Conservation (phyloP, 1,140 invertebrate species). For the Holotrichia oblita region DNA sequence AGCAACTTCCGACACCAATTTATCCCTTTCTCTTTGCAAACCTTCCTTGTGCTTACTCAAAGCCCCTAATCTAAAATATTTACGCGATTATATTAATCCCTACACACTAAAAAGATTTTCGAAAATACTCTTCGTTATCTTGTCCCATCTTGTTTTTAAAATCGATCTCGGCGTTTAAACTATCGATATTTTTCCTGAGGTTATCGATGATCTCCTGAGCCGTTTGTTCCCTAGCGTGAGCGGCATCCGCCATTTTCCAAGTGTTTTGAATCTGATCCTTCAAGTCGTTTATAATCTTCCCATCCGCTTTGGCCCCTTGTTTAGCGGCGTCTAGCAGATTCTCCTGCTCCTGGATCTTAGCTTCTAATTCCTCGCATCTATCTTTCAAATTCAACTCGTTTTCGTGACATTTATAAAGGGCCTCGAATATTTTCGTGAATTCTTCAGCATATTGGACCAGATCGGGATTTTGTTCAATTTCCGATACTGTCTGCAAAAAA, state of each 20-base stretch:
- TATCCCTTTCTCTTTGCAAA: constrained; percentile 67
- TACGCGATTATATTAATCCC: neutral
- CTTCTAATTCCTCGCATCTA: constrained; percentile 62
- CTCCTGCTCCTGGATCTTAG: constrained; percentile 54
- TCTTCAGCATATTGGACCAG: constrained; percentile 63
- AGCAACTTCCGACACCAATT: constrained; percentile 66
- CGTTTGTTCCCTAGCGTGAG: constrained; percentile 69
- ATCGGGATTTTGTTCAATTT: constrained; percentile 56
- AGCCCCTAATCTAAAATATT: constrained; percentile 55
- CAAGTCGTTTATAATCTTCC: constrained; percentile 58
- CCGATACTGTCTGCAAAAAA: constrained; percentile 52
- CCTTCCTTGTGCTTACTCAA: constrained; percentile 69
- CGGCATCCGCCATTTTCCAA: constrained; percentile 66
- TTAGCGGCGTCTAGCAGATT: constrained; percentile 50
- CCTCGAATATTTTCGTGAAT: constrained; percentile 70
- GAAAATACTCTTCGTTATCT: constrained; percentile 59
- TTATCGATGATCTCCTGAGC: constrained; percentile 71
- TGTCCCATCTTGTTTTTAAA: constrained; percentile 66
- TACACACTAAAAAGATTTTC: neutral
- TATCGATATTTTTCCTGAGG: constrained; percentile 66
- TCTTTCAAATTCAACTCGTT: constrained; percentile 62
- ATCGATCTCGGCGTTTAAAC: constrained; percentile 68
- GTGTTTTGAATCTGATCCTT: constrained; percentile 61
- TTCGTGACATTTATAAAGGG: constrained; percentile 65
- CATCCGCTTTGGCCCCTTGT: constrained; percentile 54